Percentiles rank a stretch among this genome's conserved stretches.
These are phyloP conservation scores for Embidobia sp. DNA, from an alignment of 2,888 invertebrate genomes.

Conservation along the genomic window DNA sequence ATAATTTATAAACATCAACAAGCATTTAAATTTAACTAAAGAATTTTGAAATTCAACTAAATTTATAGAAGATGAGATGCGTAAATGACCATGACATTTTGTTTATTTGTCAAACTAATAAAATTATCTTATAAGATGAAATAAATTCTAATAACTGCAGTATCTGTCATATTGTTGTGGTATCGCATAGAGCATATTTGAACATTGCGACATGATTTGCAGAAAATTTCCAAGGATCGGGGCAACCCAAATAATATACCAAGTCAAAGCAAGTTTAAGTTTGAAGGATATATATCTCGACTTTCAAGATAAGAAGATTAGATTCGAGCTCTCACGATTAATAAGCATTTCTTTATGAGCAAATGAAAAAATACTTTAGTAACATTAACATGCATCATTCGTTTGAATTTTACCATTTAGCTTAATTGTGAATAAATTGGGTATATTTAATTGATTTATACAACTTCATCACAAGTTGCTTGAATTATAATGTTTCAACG, in stretches of 20 bases:
- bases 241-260: conserved; percentile 56
- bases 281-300: conserved; percentile 60
- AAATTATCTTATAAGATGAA: conserved; percentile 16
- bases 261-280: conserved; percentile 58
- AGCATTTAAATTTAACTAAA: no score
- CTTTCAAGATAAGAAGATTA: conserved; percentile 62
- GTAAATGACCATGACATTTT: background rate
- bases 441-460: conserved; percentile 36
- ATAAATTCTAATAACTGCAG: conserved; percentile 31
- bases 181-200: conserved; percentile 44
- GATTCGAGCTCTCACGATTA: conserved; percentile 55
- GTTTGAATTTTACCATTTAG: conserved; percentile 41
- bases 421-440: conserved; percentile 33
- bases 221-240: conserved; percentile 60
- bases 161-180: conserved; percentile 33
- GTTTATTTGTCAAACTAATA: conserved; percentile 15
- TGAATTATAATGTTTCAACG: conserved; percentile 15
- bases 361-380: conserved; percentile 41
- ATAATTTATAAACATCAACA: no score
- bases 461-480: conserved; percentile 21
- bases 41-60: no score
- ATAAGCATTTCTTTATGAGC: conserved; percentile 45
- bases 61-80: no score
- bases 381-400: conserved; percentile 21
- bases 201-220: conserved; percentile 54